Evolutionary conservation across 2,113 vertebrate genomes (phyloP).

Genomic region (Ciconia maguari): DNA sequence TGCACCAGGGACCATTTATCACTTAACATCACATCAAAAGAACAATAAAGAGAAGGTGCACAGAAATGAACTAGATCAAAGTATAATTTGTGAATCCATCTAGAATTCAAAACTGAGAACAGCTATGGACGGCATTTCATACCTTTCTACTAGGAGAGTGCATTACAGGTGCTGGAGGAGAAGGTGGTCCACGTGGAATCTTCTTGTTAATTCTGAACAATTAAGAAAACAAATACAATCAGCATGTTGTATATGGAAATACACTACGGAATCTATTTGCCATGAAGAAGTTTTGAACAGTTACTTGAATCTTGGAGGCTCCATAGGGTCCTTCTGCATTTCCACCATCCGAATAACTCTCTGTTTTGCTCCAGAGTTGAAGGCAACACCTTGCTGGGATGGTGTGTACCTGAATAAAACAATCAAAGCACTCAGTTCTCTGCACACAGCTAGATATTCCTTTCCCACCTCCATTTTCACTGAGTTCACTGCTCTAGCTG

Average conservation of each 20-base stretch:
- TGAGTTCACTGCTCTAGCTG: not conserved
- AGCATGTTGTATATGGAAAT: not conserved
- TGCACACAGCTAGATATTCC: not conserved
- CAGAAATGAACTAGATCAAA: not conserved
- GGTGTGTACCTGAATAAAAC: slow-evolving; percentile 88
- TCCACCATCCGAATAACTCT: slow-evolving; percentile 99
- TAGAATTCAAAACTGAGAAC: not conserved
- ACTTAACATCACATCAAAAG: not conserved
- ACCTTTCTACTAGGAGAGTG: slow-evolving; percentile 99
- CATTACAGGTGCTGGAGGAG: slow-evolving; percentile 97
- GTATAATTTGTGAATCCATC: not conserved
- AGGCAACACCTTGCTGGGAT: slow-evolving; percentile 96
- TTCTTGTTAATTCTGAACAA: slow-evolving; percentile 95
- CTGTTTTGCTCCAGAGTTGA: slow-evolving; percentile 98
- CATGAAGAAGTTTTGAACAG: not conserved
- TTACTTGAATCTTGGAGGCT: slow-evolving; percentile 97
- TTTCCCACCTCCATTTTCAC: not conserved
- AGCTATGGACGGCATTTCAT: not conserved
- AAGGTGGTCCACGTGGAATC: slow-evolving; percentile 95
- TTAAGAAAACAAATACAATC: not conserved
- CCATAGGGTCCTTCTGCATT: slow-evolving; percentile 99
- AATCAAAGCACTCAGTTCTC: not conserved
- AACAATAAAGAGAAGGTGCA: not conserved
- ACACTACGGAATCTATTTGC: not conserved
- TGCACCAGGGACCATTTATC: not conserved